Evolutionary conservation across 2,113 vertebrate species (phyloP).

Genomic region (Reinhardtius hippoglossoides): DNA sequence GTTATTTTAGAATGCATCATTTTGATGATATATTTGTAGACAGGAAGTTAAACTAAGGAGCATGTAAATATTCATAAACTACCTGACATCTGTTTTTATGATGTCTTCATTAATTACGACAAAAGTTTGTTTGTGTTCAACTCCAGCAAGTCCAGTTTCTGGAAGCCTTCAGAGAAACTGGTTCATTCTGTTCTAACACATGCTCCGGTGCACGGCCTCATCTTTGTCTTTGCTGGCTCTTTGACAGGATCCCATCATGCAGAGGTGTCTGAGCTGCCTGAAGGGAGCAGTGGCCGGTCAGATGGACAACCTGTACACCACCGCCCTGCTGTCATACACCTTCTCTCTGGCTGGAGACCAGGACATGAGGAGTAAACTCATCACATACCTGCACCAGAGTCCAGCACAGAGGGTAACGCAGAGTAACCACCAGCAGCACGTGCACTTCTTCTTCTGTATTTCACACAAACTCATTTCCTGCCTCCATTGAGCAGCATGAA

Average conservation of each 20-base stretch:
- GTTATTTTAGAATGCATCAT: too few relatives aligned
- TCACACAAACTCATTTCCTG: too few relatives aligned
- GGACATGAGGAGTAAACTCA: slow-evolving; percentile 73
- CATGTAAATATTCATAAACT: background rate
- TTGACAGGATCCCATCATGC: slow-evolving; percentile 77
- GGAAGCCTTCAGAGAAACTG: too few relatives aligned
- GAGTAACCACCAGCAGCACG: background rate
- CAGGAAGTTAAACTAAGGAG: background rate
- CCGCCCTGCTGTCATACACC: slow-evolving; percentile 87
- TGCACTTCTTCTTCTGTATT: too few relatives aligned
- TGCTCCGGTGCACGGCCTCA: too few relatives aligned
- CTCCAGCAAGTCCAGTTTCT: too few relatives aligned
- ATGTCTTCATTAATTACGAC: too few relatives aligned
- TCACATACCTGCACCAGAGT: slow-evolving; percentile 65
- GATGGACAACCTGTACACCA: slow-evolving; percentile 80
- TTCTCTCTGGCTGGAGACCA: slow-evolving; percentile 86
- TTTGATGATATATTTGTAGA: background rate
- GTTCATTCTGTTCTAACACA: too few relatives aligned
- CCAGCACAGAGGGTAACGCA: slow-evolving; percentile 40
- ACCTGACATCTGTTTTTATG: too few relatives aligned
- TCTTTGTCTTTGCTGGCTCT: background rate
- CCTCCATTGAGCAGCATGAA: too few relatives aligned
- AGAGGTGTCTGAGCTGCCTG: slow-evolving; percentile 82
- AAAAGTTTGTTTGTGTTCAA: too few relatives aligned
- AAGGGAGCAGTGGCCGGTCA: slow-evolving; percentile 16